Evolutionary conservation across 2,888 invertebrate genomes (phyloP).

Genomic region (Oxyscelio sp.): DNA sequence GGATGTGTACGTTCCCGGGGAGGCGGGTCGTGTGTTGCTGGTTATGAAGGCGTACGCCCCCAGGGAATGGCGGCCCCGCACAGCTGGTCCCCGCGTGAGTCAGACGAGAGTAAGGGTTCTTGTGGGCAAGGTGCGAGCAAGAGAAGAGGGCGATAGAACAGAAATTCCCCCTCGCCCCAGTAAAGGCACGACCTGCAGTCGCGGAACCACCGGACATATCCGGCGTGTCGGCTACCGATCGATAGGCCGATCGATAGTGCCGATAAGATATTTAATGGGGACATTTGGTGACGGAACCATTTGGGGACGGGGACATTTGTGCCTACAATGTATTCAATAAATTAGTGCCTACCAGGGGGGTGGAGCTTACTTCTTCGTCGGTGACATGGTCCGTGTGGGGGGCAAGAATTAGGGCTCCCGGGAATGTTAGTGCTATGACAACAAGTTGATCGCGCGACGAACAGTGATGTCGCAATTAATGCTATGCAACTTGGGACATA

Average conservation of each 20-base stretch:
- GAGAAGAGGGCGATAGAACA: too few species aligned
- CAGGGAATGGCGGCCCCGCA: too few species aligned
- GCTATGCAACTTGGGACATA: constrained; percentile 91
- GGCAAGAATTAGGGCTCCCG: constrained; percentile 22
- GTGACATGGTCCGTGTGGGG: constrained; percentile 20
- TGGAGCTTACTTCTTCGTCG: constrained; percentile 30
- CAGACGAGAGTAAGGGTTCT: neutral
- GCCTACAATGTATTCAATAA: constrained; percentile 84
- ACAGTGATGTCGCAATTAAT: constrained; percentile 92
- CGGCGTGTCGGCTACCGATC: constrained; percentile 55
- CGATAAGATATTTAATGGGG: too few species aligned
- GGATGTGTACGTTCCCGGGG: too few species aligned
- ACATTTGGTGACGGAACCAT: too few species aligned
- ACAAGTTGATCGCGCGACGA: constrained; percentile 61
- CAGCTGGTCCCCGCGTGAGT: neutral
- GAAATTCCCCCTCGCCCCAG: too few species aligned
- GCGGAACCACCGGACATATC: neutral
- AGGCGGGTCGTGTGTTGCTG: too few species aligned
- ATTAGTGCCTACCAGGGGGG: constrained; percentile 80
- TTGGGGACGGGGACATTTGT: constrained; percentile 75
- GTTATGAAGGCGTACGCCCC: too few species aligned
- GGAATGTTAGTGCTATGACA: constrained; percentile 68
- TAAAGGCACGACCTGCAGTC: too few species aligned
- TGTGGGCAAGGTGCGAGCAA: neutral
- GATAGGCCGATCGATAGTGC: too few species aligned